Conservation (phyloP, 2,888 invertebrate species). For the Blera fallax region DNA sequence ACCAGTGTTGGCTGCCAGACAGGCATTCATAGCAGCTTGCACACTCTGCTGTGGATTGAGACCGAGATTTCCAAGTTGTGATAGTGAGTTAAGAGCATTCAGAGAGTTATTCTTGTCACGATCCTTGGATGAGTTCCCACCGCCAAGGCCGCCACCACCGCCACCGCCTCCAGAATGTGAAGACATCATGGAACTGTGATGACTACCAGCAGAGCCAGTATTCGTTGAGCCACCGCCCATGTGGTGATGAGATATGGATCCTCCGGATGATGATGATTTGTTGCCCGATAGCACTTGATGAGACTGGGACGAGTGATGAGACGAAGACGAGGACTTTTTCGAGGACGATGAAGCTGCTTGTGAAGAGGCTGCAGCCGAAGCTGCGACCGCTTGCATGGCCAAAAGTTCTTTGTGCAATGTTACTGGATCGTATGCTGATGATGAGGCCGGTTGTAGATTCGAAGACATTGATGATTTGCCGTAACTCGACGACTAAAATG, state of each 20-base stretch:
- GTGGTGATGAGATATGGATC: slow-evolving; percentile 65
- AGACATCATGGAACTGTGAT: slow-evolving; percentile 77
- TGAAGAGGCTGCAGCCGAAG: slow-evolving; percentile 78
- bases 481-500: slow-evolving; percentile 76
- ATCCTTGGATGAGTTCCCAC: slow-evolving; percentile 76
- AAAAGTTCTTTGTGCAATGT: slow-evolving; percentile 81
- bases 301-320: slow-evolving; percentile 73
- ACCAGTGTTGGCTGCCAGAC: slow-evolving; percentile 79
- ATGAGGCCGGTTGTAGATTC: slow-evolving; percentile 77
- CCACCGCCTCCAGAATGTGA: slow-evolving; percentile 74
- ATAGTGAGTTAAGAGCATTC: slow-evolving; percentile 81
- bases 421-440: slow-evolving; percentile 81
- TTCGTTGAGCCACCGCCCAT: slow-evolving; percentile 68
- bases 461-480: slow-evolving; percentile 79
- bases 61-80: slow-evolving; percentile 80
- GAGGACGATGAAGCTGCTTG: slow-evolving; percentile 74
- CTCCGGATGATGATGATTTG: slow-evolving; percentile 61
- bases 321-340: slow-evolving; percentile 74
- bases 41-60: slow-evolving; percentile 81
- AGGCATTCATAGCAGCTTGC: slow-evolving; percentile 82
- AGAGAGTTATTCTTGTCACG: slow-evolving; percentile 81
- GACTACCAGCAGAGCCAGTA: slow-evolving; percentile 69
- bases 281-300: slow-evolving; percentile 64
- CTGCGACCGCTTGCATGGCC: slow-evolving; percentile 82
- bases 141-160: slow-evolving; percentile 56